Percentiles rank a stretch among this genome's conserved stretches.
Conservation (phyloP, 2,113 vertebrate genomes). For the Vidua macroura region DNA sequence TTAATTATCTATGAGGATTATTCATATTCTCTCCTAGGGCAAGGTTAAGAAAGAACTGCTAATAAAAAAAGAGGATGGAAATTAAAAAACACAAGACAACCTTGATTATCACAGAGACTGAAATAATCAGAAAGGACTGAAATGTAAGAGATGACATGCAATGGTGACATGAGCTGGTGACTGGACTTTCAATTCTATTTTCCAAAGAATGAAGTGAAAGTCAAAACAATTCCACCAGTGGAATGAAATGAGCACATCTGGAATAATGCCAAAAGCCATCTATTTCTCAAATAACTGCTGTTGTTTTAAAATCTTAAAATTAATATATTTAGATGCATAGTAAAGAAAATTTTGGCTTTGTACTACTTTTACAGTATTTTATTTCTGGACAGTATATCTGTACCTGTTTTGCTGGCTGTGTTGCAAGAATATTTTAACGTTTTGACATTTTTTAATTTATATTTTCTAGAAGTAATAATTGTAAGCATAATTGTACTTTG, state of each 20-base stretch:
- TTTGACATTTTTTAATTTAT: neutral
- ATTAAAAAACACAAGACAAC: neutral
- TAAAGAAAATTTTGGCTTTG: neutral
- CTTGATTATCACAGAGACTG: neutral
- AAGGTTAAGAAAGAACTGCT: neutral
- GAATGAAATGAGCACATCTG: neutral
- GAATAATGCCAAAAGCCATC: neutral
- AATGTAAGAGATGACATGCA: neutral
- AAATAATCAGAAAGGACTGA: neutral
- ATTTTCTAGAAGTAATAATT: neutral
- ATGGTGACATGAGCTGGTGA: neutral
- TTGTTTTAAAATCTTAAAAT: neutral
- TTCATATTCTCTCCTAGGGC: neutral
- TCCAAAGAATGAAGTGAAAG: neutral
- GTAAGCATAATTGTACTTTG: neutral
- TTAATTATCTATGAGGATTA: neutral
- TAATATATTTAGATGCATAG: neutral
- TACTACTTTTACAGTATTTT: neutral
- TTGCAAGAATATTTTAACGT: neutral
- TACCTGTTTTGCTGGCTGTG: neutral
- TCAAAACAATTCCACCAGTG: neutral
- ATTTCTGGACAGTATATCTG: neutral
- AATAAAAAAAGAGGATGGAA: neutral
- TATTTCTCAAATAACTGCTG: neutral
- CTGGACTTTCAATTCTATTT: neutral